phyloP scores from a whole-genome alignment of 1,140 invertebrate species.

The Drosophila kurseongensis region DNA sequence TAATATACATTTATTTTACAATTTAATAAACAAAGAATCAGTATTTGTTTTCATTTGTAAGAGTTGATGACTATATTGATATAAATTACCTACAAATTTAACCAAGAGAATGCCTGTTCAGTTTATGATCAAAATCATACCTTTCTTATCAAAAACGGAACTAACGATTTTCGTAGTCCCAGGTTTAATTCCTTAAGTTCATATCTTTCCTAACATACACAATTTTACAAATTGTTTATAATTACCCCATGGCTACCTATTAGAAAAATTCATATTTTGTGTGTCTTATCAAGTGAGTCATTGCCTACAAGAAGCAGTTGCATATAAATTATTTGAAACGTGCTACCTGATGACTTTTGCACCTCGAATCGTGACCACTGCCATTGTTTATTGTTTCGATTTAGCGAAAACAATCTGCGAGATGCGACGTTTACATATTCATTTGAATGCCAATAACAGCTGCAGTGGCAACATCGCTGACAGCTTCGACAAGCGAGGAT shows the following conservation, averaged over 20 bases:
- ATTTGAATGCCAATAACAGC: constrained; percentile 81
- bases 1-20: no score
- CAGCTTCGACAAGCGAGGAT: constrained; percentile 76
- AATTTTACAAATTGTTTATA: no score
- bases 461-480: constrained; percentile 57
- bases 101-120: no score
- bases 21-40: no score
- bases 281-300: constrained; percentile 38
- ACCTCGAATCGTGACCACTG: constrained; percentile 36
- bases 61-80: no score
- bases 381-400: constrained; percentile 40
- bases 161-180: no score
- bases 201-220: no score
- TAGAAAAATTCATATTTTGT: background rate
- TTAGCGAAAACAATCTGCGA: constrained; percentile 52
- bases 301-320: constrained; percentile 8
- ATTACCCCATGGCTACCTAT: background rate
- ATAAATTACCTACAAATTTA: no score
- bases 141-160: no score
- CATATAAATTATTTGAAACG: constrained; percentile 47
- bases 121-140: no score
- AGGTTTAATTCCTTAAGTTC: no score
- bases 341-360: constrained; percentile 51
- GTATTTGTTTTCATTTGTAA: no score
- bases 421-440: constrained; percentile 73